phyloP scores from a whole-genome alignment of 1,140 invertebrate genomes.

The Coenobita brevimanus region DNA sequence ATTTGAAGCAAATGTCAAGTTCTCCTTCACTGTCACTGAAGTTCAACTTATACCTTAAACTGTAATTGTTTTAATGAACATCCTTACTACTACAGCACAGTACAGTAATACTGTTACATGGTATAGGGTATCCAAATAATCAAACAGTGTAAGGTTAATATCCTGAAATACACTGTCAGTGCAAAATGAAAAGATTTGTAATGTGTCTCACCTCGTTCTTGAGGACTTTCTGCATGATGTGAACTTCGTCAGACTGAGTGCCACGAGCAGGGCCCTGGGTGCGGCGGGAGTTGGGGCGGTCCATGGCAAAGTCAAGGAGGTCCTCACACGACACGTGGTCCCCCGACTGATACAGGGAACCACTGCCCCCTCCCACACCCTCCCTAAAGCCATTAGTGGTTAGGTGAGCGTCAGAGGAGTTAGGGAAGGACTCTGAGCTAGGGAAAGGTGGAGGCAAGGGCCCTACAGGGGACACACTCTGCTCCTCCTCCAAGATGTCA shows the following conservation, averaged over 20 bases:
- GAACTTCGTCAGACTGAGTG: slow-evolving; percentile 87
- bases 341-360: slow-evolving; percentile 71
- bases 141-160: too few relatives aligned
- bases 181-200: too few relatives aligned
- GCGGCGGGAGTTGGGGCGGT: slow-evolving; percentile 81
- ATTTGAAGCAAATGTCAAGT: too few relatives aligned
- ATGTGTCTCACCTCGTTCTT: slow-evolving; percentile 84
- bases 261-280: slow-evolving; percentile 84
- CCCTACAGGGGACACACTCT: slow-evolving; percentile 69
- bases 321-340: slow-evolving; percentile 95
- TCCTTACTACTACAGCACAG: too few relatives aligned
- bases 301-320: slow-evolving; percentile 90
- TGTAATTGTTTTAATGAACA: too few relatives aligned
- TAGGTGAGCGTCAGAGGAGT: slow-evolving; percentile 36
- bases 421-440: slow-evolving; percentile 36
- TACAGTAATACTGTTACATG: too few relatives aligned
- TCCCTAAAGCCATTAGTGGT: slow-evolving; percentile 56
- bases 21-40: too few relatives aligned
- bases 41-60: too few relatives aligned
- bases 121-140: too few relatives aligned
- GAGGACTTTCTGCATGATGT: slow-evolving; percentile 89
- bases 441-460: slow-evolving; percentile 38
- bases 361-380: slow-evolving; percentile 71
- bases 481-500: slow-evolving; percentile 72
- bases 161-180: too few relatives aligned